A percentile compares a stretch with the other conserved stretches of the same genome.
Evolutionary conservation across 2,113 vertebrate genomes (phyloP).

Genomic region (Uropsilus gracilis): DNA sequence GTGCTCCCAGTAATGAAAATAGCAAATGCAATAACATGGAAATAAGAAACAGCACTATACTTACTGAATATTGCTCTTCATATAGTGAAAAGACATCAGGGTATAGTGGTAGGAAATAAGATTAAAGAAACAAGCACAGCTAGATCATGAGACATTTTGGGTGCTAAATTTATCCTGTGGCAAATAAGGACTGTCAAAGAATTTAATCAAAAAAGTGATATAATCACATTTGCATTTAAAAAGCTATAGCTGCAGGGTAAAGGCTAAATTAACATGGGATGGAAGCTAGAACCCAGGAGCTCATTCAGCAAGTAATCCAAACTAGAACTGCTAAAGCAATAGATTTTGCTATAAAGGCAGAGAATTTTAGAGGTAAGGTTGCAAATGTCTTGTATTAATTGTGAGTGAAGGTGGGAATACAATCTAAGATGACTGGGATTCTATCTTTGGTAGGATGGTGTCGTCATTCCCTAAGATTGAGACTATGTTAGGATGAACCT

Average conservation of each 20-base stretch:
- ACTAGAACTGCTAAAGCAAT: background rate
- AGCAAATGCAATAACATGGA: background rate
- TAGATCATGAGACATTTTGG: constrained; percentile 14
- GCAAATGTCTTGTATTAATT: background rate
- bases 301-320: background rate
- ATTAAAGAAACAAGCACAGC: background rate
- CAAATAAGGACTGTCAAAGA: background rate
- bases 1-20: background rate
- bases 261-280: background rate
- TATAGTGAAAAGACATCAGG: background rate
- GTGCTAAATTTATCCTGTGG: background rate
- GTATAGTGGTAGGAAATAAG: background rate
- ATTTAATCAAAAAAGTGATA: constrained; percentile 31
- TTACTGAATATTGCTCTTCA: background rate
- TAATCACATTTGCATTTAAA: constrained; percentile 41
- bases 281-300: background rate
- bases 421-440: background rate
- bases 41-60: background rate
- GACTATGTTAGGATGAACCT: background rate
- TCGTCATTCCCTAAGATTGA: background rate
- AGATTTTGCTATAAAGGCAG: background rate
- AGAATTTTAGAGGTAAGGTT: background rate
- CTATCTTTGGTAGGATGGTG: background rate
- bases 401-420: background rate
- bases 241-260: background rate